Percentiles rank a stretch among this genome's conserved stretches.
Evolutionary conservation across 2,888 invertebrate genomes (phyloP).

Genomic region (Melolontha melolontha): DNA sequence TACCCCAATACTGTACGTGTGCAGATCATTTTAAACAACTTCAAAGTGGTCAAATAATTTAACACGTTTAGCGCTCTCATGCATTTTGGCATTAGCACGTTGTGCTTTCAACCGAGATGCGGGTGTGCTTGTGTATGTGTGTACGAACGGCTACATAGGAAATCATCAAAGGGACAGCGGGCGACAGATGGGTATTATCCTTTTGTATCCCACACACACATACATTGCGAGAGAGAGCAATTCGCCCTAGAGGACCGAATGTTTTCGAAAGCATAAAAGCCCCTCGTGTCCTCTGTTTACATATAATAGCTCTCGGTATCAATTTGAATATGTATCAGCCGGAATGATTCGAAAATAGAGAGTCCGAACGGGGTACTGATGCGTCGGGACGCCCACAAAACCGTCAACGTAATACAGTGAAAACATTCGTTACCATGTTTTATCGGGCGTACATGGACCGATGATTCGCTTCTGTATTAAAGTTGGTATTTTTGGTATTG

Average conservation of each 20-base stretch:
- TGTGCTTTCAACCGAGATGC: constrained; percentile 52
- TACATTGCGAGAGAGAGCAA: background rate
- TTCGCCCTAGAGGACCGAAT: constrained; percentile 41
- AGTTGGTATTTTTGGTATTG: background rate
- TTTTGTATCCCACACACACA: constrained; percentile 58
- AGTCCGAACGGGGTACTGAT: constrained; percentile 7
- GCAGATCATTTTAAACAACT: constrained; percentile 43
- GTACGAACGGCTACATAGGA: constrained; percentile 55
- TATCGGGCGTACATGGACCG: constrained; percentile 27
- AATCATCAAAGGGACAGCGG: constrained; percentile 61
- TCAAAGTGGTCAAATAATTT: constrained; percentile 58
- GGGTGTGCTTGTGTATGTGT: constrained; percentile 55
- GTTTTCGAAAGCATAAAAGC: constrained; percentile 45
- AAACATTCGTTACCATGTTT: constrained; percentile 41
- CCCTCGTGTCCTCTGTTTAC: constrained; percentile 55
- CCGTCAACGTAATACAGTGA: constrained; percentile 38
- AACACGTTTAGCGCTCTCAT: constrained; percentile 60
- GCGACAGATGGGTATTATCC: constrained; percentile 63
- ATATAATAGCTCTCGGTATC: constrained; percentile 59
- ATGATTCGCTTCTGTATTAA: constrained; percentile 8
- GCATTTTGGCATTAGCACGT: constrained; percentile 58
- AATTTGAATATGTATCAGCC: constrained; percentile 53
- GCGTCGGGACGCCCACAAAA: constrained; percentile 12
- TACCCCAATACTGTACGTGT: constrained; percentile 4
- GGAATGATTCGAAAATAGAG: constrained; percentile 37